A percentile compares a stretch with the other conserved stretches of the same genome.
phyloP scores from a whole-genome alignment of 2,113 vertebrate species.

The Illadopsis cleaveri region DNA sequence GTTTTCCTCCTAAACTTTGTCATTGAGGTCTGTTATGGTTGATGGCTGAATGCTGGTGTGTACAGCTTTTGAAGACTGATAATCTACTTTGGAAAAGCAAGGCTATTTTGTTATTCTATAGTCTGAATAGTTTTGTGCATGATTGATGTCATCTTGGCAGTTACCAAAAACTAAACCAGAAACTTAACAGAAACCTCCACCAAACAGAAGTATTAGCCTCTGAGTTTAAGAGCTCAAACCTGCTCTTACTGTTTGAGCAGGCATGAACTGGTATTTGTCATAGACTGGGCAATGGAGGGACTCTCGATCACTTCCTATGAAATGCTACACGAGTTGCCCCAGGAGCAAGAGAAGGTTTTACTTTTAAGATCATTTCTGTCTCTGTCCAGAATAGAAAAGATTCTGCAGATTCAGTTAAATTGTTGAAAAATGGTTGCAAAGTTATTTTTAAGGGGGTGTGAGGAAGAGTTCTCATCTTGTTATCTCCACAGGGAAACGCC shows the following conservation, averaged over 20 bases:
- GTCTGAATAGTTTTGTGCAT: not conserved
- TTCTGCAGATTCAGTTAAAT: not conserved
- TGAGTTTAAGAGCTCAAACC: not conserved
- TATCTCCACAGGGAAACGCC: constrained; percentile 84
- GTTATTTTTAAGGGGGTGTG: not conserved
- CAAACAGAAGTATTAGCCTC: not conserved
- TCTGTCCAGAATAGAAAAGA: not conserved
- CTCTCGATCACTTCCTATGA: not conserved
- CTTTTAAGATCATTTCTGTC: not conserved
- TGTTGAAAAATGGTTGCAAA: not conserved
- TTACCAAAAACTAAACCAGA: not conserved
- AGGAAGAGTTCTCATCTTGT: not conserved
- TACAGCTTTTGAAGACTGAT: not conserved
- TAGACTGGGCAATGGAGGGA: not conserved
- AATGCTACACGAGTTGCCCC: accelerated
- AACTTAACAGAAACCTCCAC: not conserved
- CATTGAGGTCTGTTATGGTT: not conserved
- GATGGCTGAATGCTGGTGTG: not conserved
- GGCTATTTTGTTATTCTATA: not conserved
- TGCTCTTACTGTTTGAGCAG: not conserved
- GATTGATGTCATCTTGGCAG: not conserved
- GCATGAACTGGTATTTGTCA: not conserved
- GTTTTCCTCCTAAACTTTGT: not conserved
- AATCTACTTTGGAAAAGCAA: not conserved
- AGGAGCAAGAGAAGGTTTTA: not conserved